phyloP scores from a whole-genome alignment of 2,113 vertebrate species.

The Axis porcinus region DNA sequence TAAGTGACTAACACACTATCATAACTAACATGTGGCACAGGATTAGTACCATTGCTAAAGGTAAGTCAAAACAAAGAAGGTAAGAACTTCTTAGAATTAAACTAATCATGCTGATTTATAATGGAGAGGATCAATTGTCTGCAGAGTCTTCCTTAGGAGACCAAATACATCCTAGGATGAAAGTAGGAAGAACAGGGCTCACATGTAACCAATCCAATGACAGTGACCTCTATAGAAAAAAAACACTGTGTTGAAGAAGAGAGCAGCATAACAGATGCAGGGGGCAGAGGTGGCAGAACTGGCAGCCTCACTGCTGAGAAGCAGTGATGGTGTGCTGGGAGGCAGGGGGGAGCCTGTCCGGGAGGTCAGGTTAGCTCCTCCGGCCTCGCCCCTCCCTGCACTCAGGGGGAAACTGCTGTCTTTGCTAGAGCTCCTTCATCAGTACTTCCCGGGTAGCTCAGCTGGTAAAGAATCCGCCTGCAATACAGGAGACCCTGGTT shows the following conservation, averaged over 20 bases:
- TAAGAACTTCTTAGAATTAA: not conserved
- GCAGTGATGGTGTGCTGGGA: not conserved
- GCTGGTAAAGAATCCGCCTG: not conserved
- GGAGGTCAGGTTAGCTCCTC: not conserved
- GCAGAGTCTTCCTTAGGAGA: not conserved
- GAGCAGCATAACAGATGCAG: not conserved
- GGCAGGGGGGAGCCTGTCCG: too few species aligned
- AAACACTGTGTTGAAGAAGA: not conserved
- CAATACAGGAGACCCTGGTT: not conserved
- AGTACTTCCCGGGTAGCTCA: not conserved
- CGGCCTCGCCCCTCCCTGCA: accelerated
- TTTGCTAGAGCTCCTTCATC: not conserved
- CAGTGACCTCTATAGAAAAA: not conserved
- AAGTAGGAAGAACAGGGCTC: not conserved
- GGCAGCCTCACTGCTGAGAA: not conserved
- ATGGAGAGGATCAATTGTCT: not conserved
- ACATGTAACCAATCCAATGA: not conserved
- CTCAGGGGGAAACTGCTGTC: not conserved
- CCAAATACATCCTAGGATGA: not conserved
- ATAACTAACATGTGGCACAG: not conserved
- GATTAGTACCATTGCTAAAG: not conserved
- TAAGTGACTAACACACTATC: not conserved
- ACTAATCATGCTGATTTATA: not conserved
- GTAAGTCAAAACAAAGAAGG: not conserved
- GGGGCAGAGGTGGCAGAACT: not conserved